These are phyloP conservation scores for Pterocles gutturalis DNA, from an alignment of 2,113 vertebrate genomes.

Conservation along the genomic window DNA sequence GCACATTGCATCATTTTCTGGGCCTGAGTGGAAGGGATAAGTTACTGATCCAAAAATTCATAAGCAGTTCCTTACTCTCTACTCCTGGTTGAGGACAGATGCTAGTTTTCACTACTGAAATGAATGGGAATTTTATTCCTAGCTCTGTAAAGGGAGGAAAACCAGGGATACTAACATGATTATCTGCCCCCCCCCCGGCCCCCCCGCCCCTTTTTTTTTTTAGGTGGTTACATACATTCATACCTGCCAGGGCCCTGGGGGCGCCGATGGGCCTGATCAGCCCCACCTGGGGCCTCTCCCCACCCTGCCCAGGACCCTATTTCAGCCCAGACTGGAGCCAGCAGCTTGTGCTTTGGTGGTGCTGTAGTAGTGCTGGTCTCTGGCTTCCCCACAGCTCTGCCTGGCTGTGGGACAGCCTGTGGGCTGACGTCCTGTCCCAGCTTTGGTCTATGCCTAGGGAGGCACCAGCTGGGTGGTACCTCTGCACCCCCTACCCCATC, in stretches of 20 bases:
- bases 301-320: neutral
- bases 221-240: neutral
- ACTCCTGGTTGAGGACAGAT: neutral
- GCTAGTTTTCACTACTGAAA: neutral
- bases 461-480: too few relatives aligned
- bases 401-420: too few relatives aligned
- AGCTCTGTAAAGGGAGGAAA: neutral
- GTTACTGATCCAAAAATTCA: neutral
- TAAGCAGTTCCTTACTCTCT: neutral
- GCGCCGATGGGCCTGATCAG: neutral
- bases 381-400: fast-evolving
- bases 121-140: neutral
- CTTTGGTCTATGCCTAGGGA: neutral
- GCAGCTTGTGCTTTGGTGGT: fast-evolving
- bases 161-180: neutral
- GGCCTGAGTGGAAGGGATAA: neutral
- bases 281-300: neutral
- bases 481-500: too few relatives aligned
- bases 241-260: neutral
- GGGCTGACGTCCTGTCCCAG: neutral
- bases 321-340: fast-evolving
- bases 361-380: fast-evolving
- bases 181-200: fast-evolving
- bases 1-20: neutral
- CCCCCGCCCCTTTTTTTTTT: neutral